Percentiles rank a stretch among this genome's conserved stretches.
phyloP scores from a whole-genome alignment of 2,113 vertebrate species.

The Motacilla tschutschensis region DNA sequence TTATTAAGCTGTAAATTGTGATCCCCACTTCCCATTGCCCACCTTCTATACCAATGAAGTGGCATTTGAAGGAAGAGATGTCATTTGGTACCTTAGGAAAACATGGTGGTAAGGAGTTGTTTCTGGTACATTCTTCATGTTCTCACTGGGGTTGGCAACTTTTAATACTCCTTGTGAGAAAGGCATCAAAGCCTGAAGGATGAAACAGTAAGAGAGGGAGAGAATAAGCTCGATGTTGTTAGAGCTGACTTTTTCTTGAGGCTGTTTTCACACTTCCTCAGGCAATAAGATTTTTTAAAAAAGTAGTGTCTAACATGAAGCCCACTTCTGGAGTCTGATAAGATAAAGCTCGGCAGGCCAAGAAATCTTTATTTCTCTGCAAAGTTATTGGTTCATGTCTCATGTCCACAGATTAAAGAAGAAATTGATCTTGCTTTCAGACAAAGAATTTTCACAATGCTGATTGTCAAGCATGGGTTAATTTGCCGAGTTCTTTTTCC shows the following conservation, averaged over 20 bases:
- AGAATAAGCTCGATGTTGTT: background rate
- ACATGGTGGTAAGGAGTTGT: background rate
- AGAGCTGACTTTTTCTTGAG: background rate
- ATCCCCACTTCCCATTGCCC: background rate
- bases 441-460: slow-evolving; percentile 24
- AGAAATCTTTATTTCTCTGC: slow-evolving; percentile 67
- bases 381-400: slow-evolving; percentile 41
- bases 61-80: background rate
- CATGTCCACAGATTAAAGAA: slow-evolving; percentile 40
- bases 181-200: background rate
- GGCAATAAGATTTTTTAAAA: slow-evolving; percentile 33
- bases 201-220: background rate
- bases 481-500: background rate
- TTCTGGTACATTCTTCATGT: background rate
- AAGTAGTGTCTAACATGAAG: slow-evolving; percentile 15
- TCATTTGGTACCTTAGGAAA: background rate
- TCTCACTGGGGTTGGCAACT: background rate
- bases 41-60: background rate
- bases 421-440: slow-evolving; percentile 58
- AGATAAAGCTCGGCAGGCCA: slow-evolving; percentile 59
- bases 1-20: background rate
- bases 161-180: background rate
- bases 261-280: slow-evolving; percentile 56
- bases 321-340: slow-evolving; percentile 38
- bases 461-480: background rate